Conservation (phyloP, 2,113 vertebrate species). For the Petaurus breviceps region DNA sequence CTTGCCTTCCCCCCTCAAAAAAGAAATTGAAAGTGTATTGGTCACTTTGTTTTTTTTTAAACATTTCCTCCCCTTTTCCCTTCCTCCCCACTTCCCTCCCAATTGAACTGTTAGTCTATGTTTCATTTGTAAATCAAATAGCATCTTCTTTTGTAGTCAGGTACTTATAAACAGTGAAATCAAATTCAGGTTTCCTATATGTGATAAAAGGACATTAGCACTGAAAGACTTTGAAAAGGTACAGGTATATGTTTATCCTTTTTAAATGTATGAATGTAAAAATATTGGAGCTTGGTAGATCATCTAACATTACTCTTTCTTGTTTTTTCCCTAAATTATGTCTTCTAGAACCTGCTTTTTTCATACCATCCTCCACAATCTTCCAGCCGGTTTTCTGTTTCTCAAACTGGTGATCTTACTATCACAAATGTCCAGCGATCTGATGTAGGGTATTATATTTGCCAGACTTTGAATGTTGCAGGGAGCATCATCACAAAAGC, state of each 20-base stretch:
- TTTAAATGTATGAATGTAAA: neutral
- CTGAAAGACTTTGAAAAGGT: neutral
- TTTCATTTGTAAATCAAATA: neutral
- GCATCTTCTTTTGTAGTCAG: neutral
- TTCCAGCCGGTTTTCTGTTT: slow-evolving; percentile 96
- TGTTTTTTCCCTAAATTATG: slow-evolving; percentile 27
- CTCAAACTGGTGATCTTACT: slow-evolving; percentile 96
- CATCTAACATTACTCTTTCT: slow-evolving; percentile 45
- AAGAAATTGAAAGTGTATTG: neutral
- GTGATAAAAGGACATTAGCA: neutral
- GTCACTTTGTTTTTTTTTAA: neutral
- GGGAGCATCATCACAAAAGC: slow-evolving; percentile 99
- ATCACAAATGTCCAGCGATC: slow-evolving; percentile 94
- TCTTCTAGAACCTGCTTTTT: slow-evolving; percentile 94
- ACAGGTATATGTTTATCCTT: neutral
- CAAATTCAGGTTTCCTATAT: slow-evolving; percentile 18
- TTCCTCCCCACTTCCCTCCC: too few relatives aligned
- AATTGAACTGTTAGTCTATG: neutral
- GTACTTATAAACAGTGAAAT: slow-evolving; percentile 14
- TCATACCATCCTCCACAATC: slow-evolving; percentile 97
- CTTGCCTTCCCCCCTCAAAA: too few relatives aligned
- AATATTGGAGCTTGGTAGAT: slow-evolving; percentile 13
- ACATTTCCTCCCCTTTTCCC: neutral
- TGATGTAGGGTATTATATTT: slow-evolving; percentile 97
- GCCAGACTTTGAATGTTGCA: slow-evolving; percentile 98